Percentiles rank a stretch among this genome's conserved stretches.
phyloP scores from a whole-genome alignment of 2,113 vertebrate species.

The Toxotes chatareus region DNA sequence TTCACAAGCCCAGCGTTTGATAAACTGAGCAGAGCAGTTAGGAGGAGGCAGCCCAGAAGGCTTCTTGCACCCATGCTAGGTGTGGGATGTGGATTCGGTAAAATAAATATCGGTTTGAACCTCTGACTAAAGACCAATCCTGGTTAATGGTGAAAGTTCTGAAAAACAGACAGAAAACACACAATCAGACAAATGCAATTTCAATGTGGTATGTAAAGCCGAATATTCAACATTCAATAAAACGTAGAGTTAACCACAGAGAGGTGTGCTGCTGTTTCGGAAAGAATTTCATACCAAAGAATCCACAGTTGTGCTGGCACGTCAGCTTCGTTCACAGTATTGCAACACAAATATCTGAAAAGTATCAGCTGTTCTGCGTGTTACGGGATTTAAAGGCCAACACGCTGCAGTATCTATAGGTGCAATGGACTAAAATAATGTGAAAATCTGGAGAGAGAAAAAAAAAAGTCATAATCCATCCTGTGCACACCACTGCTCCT shows the following conservation, averaged over 20 bases:
- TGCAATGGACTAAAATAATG: neutral
- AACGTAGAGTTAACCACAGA: neutral
- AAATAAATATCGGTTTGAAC: slow-evolving; percentile 47
- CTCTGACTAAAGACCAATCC: slow-evolving; percentile 14
- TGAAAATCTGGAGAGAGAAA: slow-evolving; percentile 7
- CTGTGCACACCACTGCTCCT: neutral
- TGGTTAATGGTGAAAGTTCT: slow-evolving; percentile 37
- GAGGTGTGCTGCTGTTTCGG: neutral
- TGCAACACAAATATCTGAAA: neutral
- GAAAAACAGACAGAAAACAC: slow-evolving; percentile 38
- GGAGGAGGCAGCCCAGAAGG: slow-evolving; percentile 79
- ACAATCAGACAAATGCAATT: neutral
- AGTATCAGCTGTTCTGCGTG: slow-evolving; percentile 17
- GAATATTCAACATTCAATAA: neutral
- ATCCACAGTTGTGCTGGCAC: slow-evolving; percentile 51
- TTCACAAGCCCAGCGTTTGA: slow-evolving; percentile 87
- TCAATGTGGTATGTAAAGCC: neutral
- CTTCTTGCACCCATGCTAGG: slow-evolving; percentile 84
- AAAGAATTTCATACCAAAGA: neutral
- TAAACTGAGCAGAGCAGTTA: slow-evolving; percentile 79
- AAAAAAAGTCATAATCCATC: neutral
- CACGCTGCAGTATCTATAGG: neutral
- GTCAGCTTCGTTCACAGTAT: neutral
- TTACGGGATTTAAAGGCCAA: neutral
- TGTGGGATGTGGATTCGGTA: neutral